A percentile compares a stretch with the other conserved stretches of the same genome.
phyloP scores from a whole-genome alignment of 2,113 vertebrate species.

The Mus pahari region DNA sequence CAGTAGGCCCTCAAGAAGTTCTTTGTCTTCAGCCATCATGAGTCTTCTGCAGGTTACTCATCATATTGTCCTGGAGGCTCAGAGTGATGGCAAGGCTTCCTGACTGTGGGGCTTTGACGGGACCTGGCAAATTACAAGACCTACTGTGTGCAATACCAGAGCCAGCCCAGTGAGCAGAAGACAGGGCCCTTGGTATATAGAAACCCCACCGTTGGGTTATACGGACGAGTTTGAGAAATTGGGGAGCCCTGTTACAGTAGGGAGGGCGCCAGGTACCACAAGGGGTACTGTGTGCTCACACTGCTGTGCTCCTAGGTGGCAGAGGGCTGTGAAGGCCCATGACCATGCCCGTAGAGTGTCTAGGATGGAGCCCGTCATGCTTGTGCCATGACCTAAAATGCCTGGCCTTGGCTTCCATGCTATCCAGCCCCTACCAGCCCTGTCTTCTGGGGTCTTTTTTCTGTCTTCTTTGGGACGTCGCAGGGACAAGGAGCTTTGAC shows the following conservation, averaged over 20 bases:
- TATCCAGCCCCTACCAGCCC: accelerated
- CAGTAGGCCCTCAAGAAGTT: background rate
- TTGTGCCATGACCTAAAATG: background rate
- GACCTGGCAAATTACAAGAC: background rate
- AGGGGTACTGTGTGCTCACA: no score
- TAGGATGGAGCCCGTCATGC: no score
- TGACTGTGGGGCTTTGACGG: background rate
- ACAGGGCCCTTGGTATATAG: background rate
- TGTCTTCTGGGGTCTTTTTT: background rate
- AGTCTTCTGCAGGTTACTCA: background rate
- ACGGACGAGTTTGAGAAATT: background rate
- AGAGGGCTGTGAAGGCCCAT: accelerated
- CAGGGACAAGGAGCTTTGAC: background rate
- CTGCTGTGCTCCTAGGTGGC: background rate
- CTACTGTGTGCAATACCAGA: background rate
- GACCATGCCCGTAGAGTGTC: accelerated
- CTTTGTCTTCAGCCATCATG: background rate
- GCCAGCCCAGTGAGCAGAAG: background rate
- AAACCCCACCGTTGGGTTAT: background rate
- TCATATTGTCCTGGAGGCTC: background rate
- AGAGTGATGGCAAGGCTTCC: background rate
- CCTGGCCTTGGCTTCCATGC: background rate
- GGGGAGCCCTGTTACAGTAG: background rate
- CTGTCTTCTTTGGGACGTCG: background rate
- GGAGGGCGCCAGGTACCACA: no score